Conservation (phyloP, 2,113 vertebrate species). For the Murina feae region DNA sequence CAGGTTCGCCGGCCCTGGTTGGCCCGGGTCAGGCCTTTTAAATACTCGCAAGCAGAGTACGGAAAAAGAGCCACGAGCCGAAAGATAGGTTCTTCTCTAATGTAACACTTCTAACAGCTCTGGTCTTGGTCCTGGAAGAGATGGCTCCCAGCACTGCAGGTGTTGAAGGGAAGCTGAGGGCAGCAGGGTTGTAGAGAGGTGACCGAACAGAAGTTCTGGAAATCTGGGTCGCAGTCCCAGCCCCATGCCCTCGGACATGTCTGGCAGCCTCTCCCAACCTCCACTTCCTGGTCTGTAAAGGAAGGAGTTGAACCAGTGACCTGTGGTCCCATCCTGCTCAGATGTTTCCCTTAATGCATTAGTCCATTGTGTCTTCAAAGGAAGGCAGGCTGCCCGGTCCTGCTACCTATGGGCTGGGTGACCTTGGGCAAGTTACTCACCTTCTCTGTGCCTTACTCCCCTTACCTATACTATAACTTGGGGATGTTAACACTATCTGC, state of each 20-base stretch:
- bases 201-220: too few species aligned
- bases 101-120: not conserved
- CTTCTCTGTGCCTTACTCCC: not conserved
- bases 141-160: rapidly evolving
- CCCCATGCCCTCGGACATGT: not conserved
- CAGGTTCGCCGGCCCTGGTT: rapidly evolving
- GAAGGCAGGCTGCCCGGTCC: not conserved
- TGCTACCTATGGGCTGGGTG: not conserved
- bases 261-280: not conserved
- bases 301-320: not conserved
- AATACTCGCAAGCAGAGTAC: rapidly evolving
- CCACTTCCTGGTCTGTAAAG: not conserved
- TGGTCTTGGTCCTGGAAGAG: not conserved
- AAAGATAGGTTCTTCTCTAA: not conserved
- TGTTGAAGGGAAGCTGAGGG: not conserved
- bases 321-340: not conserved
- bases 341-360: rapidly evolving
- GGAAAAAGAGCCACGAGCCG: rapidly evolving
- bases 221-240: not conserved
- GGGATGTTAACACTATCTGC: too few species aligned
- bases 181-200: not conserved
- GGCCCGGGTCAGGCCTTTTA: rapidly evolving
- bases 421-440: not conserved
- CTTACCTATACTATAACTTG: not conserved
- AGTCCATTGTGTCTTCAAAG: not conserved